Conservation (phyloP, 2,113 vertebrate species). For the Scortum barcoo region DNA sequence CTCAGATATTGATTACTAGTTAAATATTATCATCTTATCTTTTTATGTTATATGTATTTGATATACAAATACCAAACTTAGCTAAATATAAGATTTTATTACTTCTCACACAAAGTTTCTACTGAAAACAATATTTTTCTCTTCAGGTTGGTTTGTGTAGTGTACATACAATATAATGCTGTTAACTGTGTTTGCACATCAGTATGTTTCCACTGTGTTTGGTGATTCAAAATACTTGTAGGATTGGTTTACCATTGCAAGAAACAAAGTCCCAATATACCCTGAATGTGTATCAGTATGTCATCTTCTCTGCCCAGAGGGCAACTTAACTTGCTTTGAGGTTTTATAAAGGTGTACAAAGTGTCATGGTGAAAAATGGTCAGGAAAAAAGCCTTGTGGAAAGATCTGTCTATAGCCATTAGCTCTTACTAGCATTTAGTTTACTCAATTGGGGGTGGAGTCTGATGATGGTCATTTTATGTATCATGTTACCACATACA, state of each 20-base stretch:
- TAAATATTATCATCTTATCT: constrained; percentile 1
- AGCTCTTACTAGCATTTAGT: neutral
- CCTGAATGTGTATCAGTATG: neutral
- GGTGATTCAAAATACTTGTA: neutral
- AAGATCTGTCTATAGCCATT: neutral
- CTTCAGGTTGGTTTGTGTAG: neutral
- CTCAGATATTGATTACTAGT: neutral
- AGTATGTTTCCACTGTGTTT: neutral
- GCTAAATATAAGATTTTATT: neutral
- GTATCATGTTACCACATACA: neutral
- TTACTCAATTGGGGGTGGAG: neutral
- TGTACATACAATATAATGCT: neutral
- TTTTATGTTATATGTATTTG: constrained; percentile 4
- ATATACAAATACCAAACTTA: neutral
- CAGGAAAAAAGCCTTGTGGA: neutral
- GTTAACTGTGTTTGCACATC: neutral
- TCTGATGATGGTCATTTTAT: neutral
- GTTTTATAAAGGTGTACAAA: neutral
- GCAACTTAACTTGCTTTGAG: constrained; percentile 14
- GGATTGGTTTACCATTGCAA: neutral
- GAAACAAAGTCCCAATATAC: neutral
- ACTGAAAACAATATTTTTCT: neutral
- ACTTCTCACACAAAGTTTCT: neutral
- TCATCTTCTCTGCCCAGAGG: neutral
- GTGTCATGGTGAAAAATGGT: neutral